Evolutionary conservation across 2,888 invertebrate genomes (phyloP), one percentile per base, ranked within the genome.

Genomic region (Invenusta paracnida): DNA sequence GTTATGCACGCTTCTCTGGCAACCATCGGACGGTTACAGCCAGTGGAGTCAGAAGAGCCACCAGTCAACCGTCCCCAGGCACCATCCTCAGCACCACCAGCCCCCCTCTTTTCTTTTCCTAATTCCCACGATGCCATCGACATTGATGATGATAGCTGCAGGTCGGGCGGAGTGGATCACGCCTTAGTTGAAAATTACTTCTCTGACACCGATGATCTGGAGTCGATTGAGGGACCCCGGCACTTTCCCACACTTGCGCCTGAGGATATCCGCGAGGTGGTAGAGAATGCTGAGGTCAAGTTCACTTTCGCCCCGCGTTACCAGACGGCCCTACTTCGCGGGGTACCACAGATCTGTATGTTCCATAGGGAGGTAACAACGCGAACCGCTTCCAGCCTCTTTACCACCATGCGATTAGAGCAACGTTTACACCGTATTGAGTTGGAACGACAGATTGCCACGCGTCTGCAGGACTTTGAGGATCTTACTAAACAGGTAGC

Each of bases 1-100:
- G 48, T 48, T 48, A 83, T 83, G 83, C 83, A 83, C 48, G 31
- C 83, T 23, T 31, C 31, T 83, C 48, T 83, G 28, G 83, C 31
- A 83, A 27, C 48, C 48, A 83, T 83, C 2, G 83, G 83, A 5
- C 83, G 83, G 27, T 30, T 48, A 27, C 83, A 83, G 48, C 30
- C 83, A 83, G 28, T 83, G n/a, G 83, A 83, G 23, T 83, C 83
- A 5, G 83, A 83, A n/a, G 83, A 83, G 31, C 83, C 48, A 27
- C 83, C 83, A 17, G n/a, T 67, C 29, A 31, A 31, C 31, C n/a
- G 83, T 30, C 48, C 48, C 31, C 25, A 67, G 66, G 27, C 29
- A 29, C 27, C 5, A 29, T 17, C 66, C 67, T 27, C 23, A 73
- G 2, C 66, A 67, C 29, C 28, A 67, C n/a, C 31, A 84, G 25